Evolutionary conservation across 2,113 vertebrate genomes (phyloP).

Genomic region (Dascyllus trimaculatus): DNA sequence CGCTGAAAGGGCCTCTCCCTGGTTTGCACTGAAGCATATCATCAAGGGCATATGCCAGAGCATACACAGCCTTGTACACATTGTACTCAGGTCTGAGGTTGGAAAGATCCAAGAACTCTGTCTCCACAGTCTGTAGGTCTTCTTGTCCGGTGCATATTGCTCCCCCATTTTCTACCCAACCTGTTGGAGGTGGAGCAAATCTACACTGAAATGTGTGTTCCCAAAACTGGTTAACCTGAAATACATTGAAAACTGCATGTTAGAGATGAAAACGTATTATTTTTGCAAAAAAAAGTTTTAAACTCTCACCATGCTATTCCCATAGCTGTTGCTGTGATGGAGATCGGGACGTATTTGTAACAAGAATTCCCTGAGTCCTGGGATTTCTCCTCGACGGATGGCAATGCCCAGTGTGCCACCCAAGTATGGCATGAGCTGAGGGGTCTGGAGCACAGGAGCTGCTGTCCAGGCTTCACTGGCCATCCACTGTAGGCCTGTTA

Average conservation of each 20-base stretch:
- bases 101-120: slow-evolving; percentile 67
- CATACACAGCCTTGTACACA: slow-evolving; percentile 84
- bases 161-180: slow-evolving; percentile 35
- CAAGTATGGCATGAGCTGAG: slow-evolving; percentile 66
- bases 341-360: slow-evolving; percentile 58
- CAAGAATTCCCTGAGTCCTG: slow-evolving; percentile 74
- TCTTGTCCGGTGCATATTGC: slow-evolving; percentile 74
- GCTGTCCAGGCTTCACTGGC: slow-evolving; percentile 82
- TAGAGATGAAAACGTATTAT: not conserved
- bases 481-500: slow-evolving; percentile 80
- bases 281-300: not conserved
- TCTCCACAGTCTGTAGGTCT: slow-evolving; percentile 53
- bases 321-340: slow-evolving; percentile 1
- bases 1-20: slow-evolving; percentile 74
- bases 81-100: slow-evolving; percentile 79
- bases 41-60: slow-evolving; percentile 79
- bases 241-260: slow-evolving; percentile 3
- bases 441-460: slow-evolving; percentile 61
- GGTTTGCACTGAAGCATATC: slow-evolving; percentile 73
- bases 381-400: slow-evolving; percentile 79
- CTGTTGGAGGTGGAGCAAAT: slow-evolving; percentile 59
- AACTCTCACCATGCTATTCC: slow-evolving; percentile 64
- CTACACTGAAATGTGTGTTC: slow-evolving; percentile 78
- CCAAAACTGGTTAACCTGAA: slow-evolving; percentile 76
- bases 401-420: slow-evolving; percentile 81